These are phyloP conservation scores for Callorhinus ursinus DNA, from an alignment of 2,113 vertebrate species.

Conservation along the genomic window DNA sequence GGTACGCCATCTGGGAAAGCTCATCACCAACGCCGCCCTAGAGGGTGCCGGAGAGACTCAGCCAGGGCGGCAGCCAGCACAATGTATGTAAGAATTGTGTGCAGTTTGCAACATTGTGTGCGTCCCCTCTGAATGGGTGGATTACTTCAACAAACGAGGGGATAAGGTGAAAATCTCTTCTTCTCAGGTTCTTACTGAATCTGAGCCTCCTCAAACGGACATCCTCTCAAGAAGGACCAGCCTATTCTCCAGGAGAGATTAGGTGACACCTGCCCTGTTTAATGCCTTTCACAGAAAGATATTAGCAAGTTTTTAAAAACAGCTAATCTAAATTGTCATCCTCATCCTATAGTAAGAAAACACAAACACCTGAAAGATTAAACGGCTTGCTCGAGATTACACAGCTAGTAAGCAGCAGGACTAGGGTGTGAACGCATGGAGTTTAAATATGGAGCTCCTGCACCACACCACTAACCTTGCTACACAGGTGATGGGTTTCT, in stretches of 20 bases:
- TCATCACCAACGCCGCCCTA: constrained; percentile 93
- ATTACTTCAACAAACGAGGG: not conserved
- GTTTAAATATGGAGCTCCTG: not conserved
- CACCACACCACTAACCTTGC: not conserved
- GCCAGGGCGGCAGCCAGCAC: not conserved
- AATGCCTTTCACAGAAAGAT: not conserved
- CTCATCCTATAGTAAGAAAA: not conserved
- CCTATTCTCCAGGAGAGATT: not conserved
- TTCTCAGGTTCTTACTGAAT: not conserved
- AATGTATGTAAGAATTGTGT: not conserved
- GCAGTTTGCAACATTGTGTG: not conserved
- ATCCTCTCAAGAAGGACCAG: not conserved
- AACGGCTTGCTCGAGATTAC: not conserved
- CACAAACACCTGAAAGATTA: not conserved
- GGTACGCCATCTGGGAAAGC: constrained; percentile 89
- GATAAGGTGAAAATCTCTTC: not conserved
- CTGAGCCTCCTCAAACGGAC: not conserved
- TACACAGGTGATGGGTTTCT: not conserved
- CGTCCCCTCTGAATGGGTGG: not conserved
- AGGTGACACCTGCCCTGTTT: not conserved
- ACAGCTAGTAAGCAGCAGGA: not conserved
- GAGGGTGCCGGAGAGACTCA: not conserved
- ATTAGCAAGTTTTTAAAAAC: not conserved
- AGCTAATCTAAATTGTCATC: not conserved
- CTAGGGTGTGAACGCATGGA: not conserved